Evolutionary conservation across 2,888 invertebrate species (phyloP), one percentile per base, ranked within the genome.

Genomic region (Torymus auratus): DNA sequence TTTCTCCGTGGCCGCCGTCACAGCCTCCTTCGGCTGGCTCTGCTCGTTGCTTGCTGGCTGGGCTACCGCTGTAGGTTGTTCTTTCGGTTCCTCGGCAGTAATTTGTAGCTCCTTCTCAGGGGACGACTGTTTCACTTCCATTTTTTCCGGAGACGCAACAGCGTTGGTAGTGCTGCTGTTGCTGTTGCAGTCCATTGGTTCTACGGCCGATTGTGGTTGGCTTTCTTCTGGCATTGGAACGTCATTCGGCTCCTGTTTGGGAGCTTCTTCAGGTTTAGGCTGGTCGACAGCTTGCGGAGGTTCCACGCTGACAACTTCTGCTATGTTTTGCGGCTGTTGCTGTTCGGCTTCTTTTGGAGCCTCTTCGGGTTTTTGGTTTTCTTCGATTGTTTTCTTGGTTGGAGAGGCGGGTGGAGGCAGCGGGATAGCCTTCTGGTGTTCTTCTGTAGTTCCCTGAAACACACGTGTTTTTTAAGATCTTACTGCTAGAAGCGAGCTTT

Each of bases 1-100:
- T 5, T 71, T 78, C 12, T 69, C 79, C 71, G 60, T 80, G 69
- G 11, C 77, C 68, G 86, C 67, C 83, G 84, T 82, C 88, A 88
- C n/a, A 13, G 58, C 69, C 23, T 55, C 56, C 0, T 60, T 12
- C 14, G 71, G 72, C 12, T 82, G 78, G 3, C 61, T 14, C 0
- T 64, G 75, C 13, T 84, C 82, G 17, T 81, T 81, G 10, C 73
- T 58, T 60, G 23, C 14, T 10, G 53, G 70, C 67, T 50, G 58
- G 53, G 10, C 67, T 70, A 28, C 50, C 72, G 58, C 17, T 73
- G 64, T 20, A 71, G 28, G 72, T 28, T 69, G 58, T 10, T 60
- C 28, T 60, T 62, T 28, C 28, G 28, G 28, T 82, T 70, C 65
- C 20, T 7, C 23, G 5, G 60, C 7, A n/a, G 5, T 15, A 14